Evolutionary conservation across 2,113 vertebrate genomes (phyloP).

Genomic region (Myrmecophaga tridactyla): DNA sequence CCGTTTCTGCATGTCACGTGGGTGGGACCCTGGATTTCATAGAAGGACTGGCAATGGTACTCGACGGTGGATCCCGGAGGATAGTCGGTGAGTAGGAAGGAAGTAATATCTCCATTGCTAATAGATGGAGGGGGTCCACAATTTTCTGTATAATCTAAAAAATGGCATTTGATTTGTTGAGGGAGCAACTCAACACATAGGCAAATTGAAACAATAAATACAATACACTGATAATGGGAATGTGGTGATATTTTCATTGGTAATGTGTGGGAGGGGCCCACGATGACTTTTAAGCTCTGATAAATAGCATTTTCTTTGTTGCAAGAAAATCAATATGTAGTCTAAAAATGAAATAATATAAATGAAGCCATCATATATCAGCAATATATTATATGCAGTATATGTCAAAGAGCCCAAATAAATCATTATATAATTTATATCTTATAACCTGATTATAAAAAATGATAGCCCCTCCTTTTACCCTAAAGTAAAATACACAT

Average conservation of each 20-base stretch:
- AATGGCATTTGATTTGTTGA: not conserved
- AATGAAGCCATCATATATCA: not conserved
- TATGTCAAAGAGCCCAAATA: not conserved
- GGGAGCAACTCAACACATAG: not conserved
- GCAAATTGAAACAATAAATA: not conserved
- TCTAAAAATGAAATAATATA: not conserved
- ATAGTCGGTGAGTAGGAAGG: not conserved
- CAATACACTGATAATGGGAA: not conserved
- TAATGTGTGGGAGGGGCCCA: not conserved
- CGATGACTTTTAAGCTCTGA: not conserved
- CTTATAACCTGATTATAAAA: not conserved
- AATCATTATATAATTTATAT: not conserved
- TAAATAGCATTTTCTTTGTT: not conserved
- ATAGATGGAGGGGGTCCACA: slow-evolving; percentile 31
- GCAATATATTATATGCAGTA: not conserved
- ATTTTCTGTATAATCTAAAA: not conserved
- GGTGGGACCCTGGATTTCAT: not conserved
- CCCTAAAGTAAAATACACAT: not conserved
- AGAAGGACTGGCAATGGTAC: slow-evolving; percentile 1
- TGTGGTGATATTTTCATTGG: slow-evolving; percentile 4
- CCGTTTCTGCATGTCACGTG: not conserved
- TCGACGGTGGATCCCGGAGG: not conserved
- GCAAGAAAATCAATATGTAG: not conserved
- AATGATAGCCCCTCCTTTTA: not conserved
- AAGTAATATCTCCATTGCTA: slow-evolving; percentile 15